phyloP scores from a whole-genome alignment of 2,113 vertebrate genomes.

The Malurus alboscapulatus region DNA sequence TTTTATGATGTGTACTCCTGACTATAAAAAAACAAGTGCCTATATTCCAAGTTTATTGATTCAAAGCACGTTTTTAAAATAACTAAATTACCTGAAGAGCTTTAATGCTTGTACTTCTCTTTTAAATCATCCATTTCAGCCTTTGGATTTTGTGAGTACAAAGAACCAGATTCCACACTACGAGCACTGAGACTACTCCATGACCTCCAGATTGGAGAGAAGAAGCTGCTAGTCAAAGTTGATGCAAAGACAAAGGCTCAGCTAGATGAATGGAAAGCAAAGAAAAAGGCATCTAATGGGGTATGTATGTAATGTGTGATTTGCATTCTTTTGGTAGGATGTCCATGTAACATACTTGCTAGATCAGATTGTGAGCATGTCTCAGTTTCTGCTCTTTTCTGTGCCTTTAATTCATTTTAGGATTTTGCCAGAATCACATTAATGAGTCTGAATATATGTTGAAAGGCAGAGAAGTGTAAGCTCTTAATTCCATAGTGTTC shows the following conservation, averaged over 20 bases:
- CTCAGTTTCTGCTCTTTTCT: neutral
- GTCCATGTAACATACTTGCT: rapidly evolving
- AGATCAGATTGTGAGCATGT: neutral
- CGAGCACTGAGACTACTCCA: slow-evolving; percentile 91
- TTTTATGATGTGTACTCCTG: neutral
- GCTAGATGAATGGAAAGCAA: slow-evolving; percentile 98
- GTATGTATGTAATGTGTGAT: slow-evolving; percentile 69
- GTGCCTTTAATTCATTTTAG: neutral
- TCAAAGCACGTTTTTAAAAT: neutral
- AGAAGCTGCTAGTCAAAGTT: slow-evolving; percentile 97
- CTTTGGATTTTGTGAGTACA: slow-evolving; percentile 98
- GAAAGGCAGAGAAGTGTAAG: neutral
- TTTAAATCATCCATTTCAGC: slow-evolving; percentile 72
- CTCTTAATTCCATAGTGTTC: neutral
- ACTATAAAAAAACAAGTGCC: neutral
- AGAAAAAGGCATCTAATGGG: slow-evolving; percentile 91
- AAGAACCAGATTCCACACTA: slow-evolving; percentile 97
- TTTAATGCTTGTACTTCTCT: neutral
- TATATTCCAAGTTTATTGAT: neutral
- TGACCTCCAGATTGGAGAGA: slow-evolving; percentile 95
- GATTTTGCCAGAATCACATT: neutral
- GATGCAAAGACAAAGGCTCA: slow-evolving; percentile 98
- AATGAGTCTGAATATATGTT: neutral
- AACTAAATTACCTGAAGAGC: neutral
- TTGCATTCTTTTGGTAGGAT: neutral